These are phyloP conservation scores for Budorcas taxicolor DNA, from an alignment of 2,113 vertebrate species.

Conservation along the genomic window DNA sequence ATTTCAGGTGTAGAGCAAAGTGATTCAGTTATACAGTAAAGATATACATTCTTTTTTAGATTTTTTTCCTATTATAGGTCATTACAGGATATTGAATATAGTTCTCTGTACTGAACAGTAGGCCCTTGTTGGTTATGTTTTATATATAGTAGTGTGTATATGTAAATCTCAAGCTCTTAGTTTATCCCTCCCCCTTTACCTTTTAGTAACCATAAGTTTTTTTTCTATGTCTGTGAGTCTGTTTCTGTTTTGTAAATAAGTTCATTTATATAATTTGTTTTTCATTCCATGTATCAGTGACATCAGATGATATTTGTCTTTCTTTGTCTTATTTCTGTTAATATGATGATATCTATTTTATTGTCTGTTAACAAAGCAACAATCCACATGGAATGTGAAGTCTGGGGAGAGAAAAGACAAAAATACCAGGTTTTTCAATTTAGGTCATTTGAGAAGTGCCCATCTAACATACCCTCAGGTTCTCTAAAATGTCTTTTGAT, in stretches of 20 bases:
- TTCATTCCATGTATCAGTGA: background rate
- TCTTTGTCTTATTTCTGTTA: background rate
- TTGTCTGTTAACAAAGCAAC: background rate
- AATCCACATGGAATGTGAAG: background rate
- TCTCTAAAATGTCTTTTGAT: background rate
- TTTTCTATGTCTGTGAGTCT: background rate
- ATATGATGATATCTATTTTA: background rate
- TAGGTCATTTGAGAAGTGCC: background rate
- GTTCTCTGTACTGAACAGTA: background rate
- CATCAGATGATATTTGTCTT: background rate
- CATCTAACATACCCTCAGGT: background rate
- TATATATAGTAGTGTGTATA: background rate
- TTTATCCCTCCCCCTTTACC: background rate
- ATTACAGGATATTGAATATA: background rate
- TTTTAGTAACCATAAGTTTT: background rate
- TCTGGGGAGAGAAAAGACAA: background rate
- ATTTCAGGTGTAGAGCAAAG: background rate
- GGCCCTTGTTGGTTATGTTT: background rate
- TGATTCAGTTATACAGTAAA: background rate
- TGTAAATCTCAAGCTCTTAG: background rate
- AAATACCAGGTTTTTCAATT: background rate
- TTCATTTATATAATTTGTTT: background rate
- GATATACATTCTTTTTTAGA: background rate
- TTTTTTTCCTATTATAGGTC: background rate
- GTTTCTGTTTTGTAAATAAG: background rate